Evolutionary conservation across 2,888 invertebrate species (phyloP).

Genomic region (Caenorhabditis afra): DNA sequence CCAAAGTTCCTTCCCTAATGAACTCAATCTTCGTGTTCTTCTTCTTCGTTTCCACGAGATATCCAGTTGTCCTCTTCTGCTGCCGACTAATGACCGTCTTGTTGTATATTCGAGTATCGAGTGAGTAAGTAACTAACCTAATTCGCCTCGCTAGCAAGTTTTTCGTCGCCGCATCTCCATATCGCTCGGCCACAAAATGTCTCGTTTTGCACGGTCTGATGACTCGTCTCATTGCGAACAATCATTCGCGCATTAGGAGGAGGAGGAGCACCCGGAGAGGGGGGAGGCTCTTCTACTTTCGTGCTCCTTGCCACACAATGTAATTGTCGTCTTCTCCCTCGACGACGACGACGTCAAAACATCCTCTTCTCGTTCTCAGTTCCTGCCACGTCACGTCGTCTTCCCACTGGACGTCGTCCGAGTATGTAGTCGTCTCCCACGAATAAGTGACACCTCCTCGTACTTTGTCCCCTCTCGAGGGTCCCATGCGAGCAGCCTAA

Average conservation of each 20-base stretch:
- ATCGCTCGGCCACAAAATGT: conserved; percentile 13
- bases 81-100: background rate
- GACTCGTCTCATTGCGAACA: conserved; percentile 12
- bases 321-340: conserved; percentile 16
- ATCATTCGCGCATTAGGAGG: conserved; percentile 30
- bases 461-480: background rate
- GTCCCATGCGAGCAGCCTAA: background rate
- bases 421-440: too few species aligned
- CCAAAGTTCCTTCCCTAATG: conserved; percentile 35
- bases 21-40: conserved; percentile 12
- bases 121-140: conserved; percentile 39
- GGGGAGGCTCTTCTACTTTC: conserved; percentile 7
- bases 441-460: background rate
- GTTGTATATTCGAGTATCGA: conserved; percentile 7
- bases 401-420: background rate
- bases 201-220: conserved; percentile 34
- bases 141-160: conserved; percentile 14
- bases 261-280: too few species aligned
- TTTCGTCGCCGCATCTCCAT: conserved; percentile 8
- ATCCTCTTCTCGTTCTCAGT: background rate
- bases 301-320: conserved; percentile 8
- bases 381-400: background rate
- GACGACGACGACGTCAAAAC: conserved; percentile 4
- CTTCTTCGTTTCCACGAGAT: background rate
- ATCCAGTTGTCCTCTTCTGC: conserved; percentile 9